phyloP scores from a whole-genome alignment of 53 echinoderm and acorn worm genomes.

The Apostichopus leukothele region DNA sequence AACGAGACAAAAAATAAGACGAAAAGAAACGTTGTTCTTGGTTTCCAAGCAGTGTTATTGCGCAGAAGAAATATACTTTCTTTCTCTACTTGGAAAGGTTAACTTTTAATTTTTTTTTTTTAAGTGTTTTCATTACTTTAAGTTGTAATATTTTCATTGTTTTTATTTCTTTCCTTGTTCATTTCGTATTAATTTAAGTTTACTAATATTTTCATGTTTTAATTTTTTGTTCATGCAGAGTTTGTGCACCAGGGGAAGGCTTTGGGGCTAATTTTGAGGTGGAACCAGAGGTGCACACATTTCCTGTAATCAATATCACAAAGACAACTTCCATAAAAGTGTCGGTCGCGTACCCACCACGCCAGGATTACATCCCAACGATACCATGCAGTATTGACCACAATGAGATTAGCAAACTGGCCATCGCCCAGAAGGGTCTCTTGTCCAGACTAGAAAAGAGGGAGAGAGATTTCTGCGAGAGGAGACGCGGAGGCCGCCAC shows the following conservation, averaged over 20 bases:
- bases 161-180: no score
- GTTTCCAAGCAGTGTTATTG: no score
- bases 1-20: no score
- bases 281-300: slow-evolving; percentile 82
- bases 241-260: slow-evolving; percentile 96
- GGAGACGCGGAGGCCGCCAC: slow-evolving; percentile 15
- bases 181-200: no score
- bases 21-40: no score
- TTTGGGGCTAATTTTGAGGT: slow-evolving; percentile 79
- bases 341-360: slow-evolving; percentile 81
- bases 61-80: no score
- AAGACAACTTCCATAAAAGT: slow-evolving; percentile 83
- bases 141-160: no score
- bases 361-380: slow-evolving; percentile 71
- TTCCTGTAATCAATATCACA: slow-evolving; percentile 85
- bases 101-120: no score
- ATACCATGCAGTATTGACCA: slow-evolving; percentile 60
- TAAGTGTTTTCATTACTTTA: no score
- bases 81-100: no score
- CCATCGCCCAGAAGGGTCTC: neutral
- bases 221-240: slow-evolving; percentile 63
- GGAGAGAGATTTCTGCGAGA: slow-evolving; percentile 4
- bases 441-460: neutral
- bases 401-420: neutral
- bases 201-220: neutral